Evolutionary conservation across 1,140 invertebrate species (phyloP), one percentile per base, ranked within the genome.

Genomic region (Stenopsyche tienmushanensis): DNA sequence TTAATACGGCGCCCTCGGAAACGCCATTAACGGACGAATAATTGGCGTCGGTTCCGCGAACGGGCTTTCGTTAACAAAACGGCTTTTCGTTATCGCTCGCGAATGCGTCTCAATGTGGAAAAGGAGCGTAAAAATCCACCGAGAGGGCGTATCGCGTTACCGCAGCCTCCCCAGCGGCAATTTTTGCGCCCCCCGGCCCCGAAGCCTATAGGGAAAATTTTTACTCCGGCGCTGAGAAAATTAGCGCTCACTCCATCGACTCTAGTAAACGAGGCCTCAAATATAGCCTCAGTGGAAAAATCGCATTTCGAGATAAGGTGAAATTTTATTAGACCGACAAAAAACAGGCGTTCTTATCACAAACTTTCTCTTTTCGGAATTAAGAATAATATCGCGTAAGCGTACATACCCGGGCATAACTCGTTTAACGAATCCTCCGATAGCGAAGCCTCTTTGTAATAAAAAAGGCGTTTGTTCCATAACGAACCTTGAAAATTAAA

Each of bases 301-400:
- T 50, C 59, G 59, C 59, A 62, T 62, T 62, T 62, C 47, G 29
- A 62, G 59, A 62, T 62, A 62, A 62, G 59, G 50, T 47, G 59
- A 26, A 25, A 52, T 52, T 62, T 62, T 62, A 62, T 62, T 62
- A 62, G 44, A 29, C 20, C 44, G 59, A 62, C 23, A 62, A 62
- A 34, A 34, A n/a, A 59, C 45, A 45, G 57, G 23, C 41, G 57
- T 44, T 59, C 57, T 58, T 58, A 59, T 59, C 57, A 59, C 41
- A 59, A n/a, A 59, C 49, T 41, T 59, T 45, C 57, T 59, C 49
- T 59, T 59, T 59, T n/a, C n/a, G n/a, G n/a, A n/a, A n/a, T n/a
- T n/a, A n/a, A n/a, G n/a, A n/a, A n/a, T n/a, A n/a, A n/a, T n/a
- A n/a, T n/a, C n/a, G n/a, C n/a, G n/a, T n/a, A n/a, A n/a, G n/a